Evolutionary conservation across 2,888 invertebrate genomes (phyloP).

Genomic region (Tanytarsus gracilentus): DNA sequence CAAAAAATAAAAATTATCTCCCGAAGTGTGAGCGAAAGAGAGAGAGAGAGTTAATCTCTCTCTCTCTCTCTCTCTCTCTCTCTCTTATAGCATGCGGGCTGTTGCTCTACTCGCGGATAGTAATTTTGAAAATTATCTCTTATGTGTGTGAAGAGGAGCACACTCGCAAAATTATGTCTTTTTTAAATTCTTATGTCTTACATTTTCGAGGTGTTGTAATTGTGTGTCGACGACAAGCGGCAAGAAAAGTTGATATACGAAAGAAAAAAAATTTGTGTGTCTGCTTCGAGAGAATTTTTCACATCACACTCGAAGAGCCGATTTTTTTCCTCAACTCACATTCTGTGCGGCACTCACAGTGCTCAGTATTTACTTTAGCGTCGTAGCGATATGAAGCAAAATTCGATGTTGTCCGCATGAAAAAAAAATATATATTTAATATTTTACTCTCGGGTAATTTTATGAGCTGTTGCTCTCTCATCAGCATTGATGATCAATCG

Average conservation of each 20-base stretch:
- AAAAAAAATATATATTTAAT: neutral
- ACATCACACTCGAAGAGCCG: slow-evolving; percentile 8
- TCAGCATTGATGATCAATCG: too few relatives aligned
- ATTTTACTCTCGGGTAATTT: neutral
- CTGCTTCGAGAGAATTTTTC: slow-evolving; percentile 7
- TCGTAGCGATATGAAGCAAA: slow-evolving; percentile 8
- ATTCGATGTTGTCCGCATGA: neutral
- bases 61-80: neutral
- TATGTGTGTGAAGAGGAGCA: too few relatives aligned
- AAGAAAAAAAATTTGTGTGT: slow-evolving; percentile 13
- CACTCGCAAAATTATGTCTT: slow-evolving; percentile 5
- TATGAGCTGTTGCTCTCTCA: neutral
- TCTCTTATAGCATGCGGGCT: neutral
- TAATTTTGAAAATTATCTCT: too few relatives aligned
- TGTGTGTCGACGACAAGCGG: slow-evolving; percentile 6
- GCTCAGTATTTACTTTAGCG: slow-evolving; percentile 24
- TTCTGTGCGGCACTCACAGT: neutral
- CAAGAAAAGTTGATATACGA: too few relatives aligned
- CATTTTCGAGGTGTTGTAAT: neutral
- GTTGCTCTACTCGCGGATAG: too few relatives aligned
- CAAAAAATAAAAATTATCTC: too few relatives aligned
- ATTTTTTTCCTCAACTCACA: slow-evolving; percentile 17
- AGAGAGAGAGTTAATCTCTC: too few relatives aligned
- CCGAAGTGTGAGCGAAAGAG: too few relatives aligned
- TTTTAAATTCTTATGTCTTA: slow-evolving; percentile 3